Percentiles rank a stretch among this genome's conserved stretches.
Evolutionary conservation across 2,113 vertebrate species (phyloP).

Genomic region (Albula goreensis): DNA sequence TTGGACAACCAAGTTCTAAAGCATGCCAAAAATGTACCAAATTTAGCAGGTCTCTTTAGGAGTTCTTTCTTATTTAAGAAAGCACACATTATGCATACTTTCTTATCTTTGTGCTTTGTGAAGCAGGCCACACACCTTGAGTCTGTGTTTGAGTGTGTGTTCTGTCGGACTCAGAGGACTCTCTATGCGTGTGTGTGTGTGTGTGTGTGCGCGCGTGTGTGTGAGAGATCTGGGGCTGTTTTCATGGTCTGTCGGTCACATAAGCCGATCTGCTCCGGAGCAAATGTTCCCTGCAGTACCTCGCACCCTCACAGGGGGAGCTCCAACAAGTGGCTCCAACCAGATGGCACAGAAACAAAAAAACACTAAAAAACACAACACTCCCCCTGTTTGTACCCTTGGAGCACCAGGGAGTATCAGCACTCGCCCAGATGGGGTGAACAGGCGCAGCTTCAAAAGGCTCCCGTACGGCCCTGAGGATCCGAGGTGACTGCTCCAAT

Average conservation of each 20-base stretch:
- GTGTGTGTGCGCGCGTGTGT: background rate
- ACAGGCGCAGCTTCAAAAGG: background rate
- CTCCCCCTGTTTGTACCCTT: constrained; percentile 40
- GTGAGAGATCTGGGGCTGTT: constrained; percentile 6
- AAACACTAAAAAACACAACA: constrained; percentile 32
- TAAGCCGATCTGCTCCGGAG: constrained; percentile 41
- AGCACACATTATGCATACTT: background rate
- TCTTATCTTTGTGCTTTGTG: background rate
- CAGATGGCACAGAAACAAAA: constrained; percentile 59
- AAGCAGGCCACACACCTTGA: background rate
- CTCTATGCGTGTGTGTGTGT: too few relatives aligned
- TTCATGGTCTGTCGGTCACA: constrained; percentile 56
- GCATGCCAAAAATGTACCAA: background rate
- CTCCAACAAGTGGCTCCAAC: constrained; percentile 47
- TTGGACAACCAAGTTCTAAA: background rate
- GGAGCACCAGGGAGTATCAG: constrained; percentile 50
- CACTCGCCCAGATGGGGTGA: background rate
- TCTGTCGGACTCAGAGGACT: background rate
- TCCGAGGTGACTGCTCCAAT: background rate
- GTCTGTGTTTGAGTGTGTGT: constrained; percentile 18
- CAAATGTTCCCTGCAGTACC: constrained; percentile 57
- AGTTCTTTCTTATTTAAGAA: background rate
- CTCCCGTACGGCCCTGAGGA: background rate
- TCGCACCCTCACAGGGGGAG: constrained; percentile 47
- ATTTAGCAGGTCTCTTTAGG: too few relatives aligned